These are phyloP conservation scores for Anticlea derivata DNA, from an alignment of 2,888 invertebrate genomes.

Conservation along the genomic window DNA sequence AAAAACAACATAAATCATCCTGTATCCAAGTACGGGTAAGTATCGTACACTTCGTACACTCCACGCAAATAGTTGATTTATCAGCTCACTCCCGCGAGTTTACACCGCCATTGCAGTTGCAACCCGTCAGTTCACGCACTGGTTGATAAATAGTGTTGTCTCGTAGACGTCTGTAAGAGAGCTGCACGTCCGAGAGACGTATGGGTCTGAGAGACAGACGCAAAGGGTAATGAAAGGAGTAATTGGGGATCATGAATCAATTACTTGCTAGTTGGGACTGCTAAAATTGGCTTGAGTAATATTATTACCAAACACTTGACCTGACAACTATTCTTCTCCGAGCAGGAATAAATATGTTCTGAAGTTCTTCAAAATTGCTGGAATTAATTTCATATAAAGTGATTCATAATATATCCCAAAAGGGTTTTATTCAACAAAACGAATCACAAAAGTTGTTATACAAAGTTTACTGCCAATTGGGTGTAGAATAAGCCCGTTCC, in stretches of 20 bases:
- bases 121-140: constrained; percentile 54
- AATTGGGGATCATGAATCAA: constrained; percentile 54
- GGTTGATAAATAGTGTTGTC: constrained; percentile 69
- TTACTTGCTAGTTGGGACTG: constrained; percentile 20
- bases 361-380: too few species aligned
- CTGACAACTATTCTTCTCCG: too few species aligned
- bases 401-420: too few species aligned
- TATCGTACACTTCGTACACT: constrained; percentile 34
- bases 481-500: too few species aligned
- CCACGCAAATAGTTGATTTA: constrained; percentile 80
- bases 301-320: too few species aligned
- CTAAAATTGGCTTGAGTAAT: not conserved
- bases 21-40: constrained; percentile 11
- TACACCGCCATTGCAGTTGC: constrained; percentile 52
- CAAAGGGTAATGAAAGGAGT: constrained; percentile 67
- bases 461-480: too few species aligned
- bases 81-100: constrained; percentile 54
- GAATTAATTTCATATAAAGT: too few species aligned
- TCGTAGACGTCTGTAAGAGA: constrained; percentile 30
- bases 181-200: constrained; percentile 27
- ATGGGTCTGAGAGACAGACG: constrained; percentile 27
- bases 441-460: too few species aligned
- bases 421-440: too few species aligned
- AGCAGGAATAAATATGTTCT: too few species aligned
- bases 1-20: too few species aligned